Evolutionary conservation across 2,113 vertebrate genomes (phyloP), one percentile per base, ranked within the genome.

Genomic region (Paradoxurus hermaphroditus): DNA sequence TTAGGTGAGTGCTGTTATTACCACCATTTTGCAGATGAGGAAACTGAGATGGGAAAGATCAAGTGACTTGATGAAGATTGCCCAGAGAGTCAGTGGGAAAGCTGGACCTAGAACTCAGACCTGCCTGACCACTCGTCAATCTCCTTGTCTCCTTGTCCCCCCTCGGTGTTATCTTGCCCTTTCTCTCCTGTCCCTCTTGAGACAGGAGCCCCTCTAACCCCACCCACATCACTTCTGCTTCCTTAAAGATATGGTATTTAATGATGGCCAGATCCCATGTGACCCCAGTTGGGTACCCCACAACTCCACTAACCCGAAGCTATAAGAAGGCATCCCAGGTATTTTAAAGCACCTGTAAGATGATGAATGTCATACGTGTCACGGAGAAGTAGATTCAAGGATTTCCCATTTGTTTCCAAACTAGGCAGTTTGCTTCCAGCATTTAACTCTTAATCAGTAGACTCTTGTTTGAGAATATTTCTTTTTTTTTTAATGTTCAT

Each of bases 151-250:
- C n/a, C n/a, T n/a, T 7, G 41, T 78, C 49, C 31, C 19, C 53
- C 21, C 56, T n/a, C 1, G 25, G 4, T 14, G 3, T 1, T 16
- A 1, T 0, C 7, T 7, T n/a, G 51, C 13, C 25, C 39, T 72
- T 88, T 67, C 72, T 53, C 34, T 29, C 62, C 41, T 34, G 27
- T 44, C 59, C 15, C 14, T n/a, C 29, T 16, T n/a, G 13, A 27
- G n/a, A 62, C 19, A 0, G 56, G 56, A 59, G 56, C 56, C 4
- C 39, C 3, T 46, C 21, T 46, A 5, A 49, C 29, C 21, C 68
- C 15, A 34, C 23, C 29, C 16, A 2, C 27, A 14, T 27, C 31
- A 27, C 3, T 68, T 70, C 11, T 7, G 27, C 10, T 65, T 18
- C 44, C 65, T 93, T 95, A 41, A 81, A 53, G 5, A 73, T 13